Percentiles rank a stretch among this genome's conserved stretches.
Conservation (phyloP, 2,113 vertebrate genomes). For the Porphyrio hochstetteri region DNA sequence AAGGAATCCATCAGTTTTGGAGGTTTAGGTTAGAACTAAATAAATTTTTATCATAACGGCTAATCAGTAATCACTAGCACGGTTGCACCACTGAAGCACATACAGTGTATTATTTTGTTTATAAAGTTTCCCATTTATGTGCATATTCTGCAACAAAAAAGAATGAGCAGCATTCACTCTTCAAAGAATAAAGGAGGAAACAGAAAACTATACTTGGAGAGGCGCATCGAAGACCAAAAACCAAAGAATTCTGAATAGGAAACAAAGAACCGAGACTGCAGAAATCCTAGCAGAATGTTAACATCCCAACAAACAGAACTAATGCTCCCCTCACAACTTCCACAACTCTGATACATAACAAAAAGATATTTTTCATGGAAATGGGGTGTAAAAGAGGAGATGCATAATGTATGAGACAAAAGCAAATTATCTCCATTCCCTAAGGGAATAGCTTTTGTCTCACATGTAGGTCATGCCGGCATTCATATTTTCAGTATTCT, state of each 20-base stretch:
- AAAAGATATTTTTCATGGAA: slow-evolving; percentile 44
- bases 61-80: neutral
- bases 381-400: slow-evolving; percentile 13
- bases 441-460: slow-evolving; percentile 55
- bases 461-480: slow-evolving; percentile 58
- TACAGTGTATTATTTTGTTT: neutral
- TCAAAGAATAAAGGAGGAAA: neutral
- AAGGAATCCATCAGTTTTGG: neutral
- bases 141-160: neutral
- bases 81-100: neutral
- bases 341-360: slow-evolving; percentile 3
- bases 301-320: neutral
- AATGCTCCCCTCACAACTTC: slow-evolving; percentile 25
- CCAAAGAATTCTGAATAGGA: neutral
- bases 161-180: neutral
- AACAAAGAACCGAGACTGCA: neutral
- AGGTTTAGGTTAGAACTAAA: neutral
- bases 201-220: neutral
- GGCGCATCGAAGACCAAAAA: neutral
- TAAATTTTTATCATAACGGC: neutral
- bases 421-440: slow-evolving; percentile 61
- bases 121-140: neutral
- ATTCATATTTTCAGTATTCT: slow-evolving; percentile 50
- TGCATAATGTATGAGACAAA: slow-evolving; percentile 54
- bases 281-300: slow-evolving; percentile 1